Conservation (phyloP, 2,797 vertebrate species). For the Gadopsis marmoratus region DNA sequence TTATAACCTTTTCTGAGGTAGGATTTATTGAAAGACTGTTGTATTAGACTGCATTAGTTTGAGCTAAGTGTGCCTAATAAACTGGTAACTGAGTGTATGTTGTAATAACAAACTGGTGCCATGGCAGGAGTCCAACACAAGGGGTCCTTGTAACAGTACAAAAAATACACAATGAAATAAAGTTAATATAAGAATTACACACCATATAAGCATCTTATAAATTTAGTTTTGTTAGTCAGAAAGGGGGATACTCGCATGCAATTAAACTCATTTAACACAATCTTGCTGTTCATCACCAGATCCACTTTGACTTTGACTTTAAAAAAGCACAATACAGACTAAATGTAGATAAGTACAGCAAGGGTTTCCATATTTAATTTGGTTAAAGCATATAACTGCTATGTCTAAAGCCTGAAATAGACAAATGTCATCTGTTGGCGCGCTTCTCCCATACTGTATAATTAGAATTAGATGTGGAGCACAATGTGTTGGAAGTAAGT, state of each 20-base stretch:
- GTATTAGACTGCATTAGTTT: neutral
- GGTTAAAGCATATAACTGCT: slow-evolving; percentile 19
- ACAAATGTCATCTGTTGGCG: slow-evolving; percentile 10
- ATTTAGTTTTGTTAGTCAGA: slow-evolving; percentile 1
- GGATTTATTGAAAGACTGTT: neutral
- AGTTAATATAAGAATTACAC: slow-evolving; percentile 1
- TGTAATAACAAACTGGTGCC: slow-evolving; percentile 12
- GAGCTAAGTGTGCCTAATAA: neutral
- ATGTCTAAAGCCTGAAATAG: slow-evolving; percentile 15
- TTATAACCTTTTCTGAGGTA: neutral
- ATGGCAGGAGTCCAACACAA: slow-evolving; percentile 56
- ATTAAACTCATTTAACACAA: slow-evolving; percentile 33
- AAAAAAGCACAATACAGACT: slow-evolving; percentile 1
- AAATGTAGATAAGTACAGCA: slow-evolving; percentile 1
- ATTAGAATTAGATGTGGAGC: slow-evolving; percentile 33
- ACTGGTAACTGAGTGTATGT: neutral
- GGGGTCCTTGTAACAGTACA: slow-evolving; percentile 60
- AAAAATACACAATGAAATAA: neutral
- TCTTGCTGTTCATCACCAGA: slow-evolving; percentile 26
- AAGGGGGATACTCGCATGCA: neutral
- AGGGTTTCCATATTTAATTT: slow-evolving; percentile 12
- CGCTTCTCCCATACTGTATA: neutral
- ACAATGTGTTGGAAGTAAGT: slow-evolving; percentile 25
- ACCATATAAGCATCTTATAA: neutral
- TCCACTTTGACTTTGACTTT: slow-evolving; percentile 30